phyloP scores from a whole-genome alignment of 2,113 vertebrate species.

The rabbit (Oryctolagus cuniculus) region mOryCun1.1 NC_091442.1:120806001-120806500 shows the following conservation, averaged over 20 bases:
- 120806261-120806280: conserved; percentile 85
- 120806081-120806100: conserved; percentile 78
- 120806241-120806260: background rate
- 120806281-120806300: conserved; percentile 87
- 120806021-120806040: conserved; percentile 78
- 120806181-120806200: conserved; percentile 81
- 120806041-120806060: conserved; percentile 73
- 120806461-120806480: background rate
- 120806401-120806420: conserved; percentile 77
- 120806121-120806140: conserved; percentile 69
- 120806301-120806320: conserved; percentile 72
- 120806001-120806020: conserved; percentile 84
- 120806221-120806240: conserved; percentile 73
- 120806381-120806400: conserved; percentile 24
- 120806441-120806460: conserved; percentile 72
- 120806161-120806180: conserved; percentile 64
- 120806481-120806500: conserved; percentile 81
- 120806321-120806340: conserved; percentile 76
- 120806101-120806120: background rate
- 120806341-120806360: conserved; percentile 77
- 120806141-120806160: conserved; percentile 72
- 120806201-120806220: background rate
- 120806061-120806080: conserved; percentile 69
- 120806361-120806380: conserved; percentile 80
- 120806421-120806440: conserved; percentile 68